Percentiles rank a stretch among this genome's conserved stretches.
These are phyloP conservation scores for Drosophila murphyi DNA, from an alignment of 1,140 invertebrate genomes.

Conservation along the genomic window DNA sequence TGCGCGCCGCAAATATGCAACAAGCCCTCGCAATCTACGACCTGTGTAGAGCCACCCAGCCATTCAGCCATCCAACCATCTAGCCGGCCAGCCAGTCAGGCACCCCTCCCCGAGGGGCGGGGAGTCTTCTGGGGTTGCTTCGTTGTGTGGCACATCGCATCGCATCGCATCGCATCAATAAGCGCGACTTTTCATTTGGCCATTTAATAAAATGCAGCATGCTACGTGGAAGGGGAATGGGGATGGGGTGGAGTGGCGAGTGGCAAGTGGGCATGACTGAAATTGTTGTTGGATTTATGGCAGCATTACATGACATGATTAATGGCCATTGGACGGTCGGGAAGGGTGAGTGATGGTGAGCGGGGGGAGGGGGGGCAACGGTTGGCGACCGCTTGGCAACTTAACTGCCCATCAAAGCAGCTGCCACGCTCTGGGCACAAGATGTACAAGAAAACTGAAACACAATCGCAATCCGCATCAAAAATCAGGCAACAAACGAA, in stretches of 20 bases:
- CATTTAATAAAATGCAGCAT: conserved; percentile 80
- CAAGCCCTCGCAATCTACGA: conserved; percentile 14
- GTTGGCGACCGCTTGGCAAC: conserved; percentile 12
- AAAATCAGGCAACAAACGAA: neutral
- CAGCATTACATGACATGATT: conserved; percentile 82
- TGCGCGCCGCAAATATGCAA: conserved; percentile 80
- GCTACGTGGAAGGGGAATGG: conserved; percentile 4
- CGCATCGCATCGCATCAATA: conserved; percentile 56
- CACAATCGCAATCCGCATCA: neutral
- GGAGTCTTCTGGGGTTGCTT: conserved; percentile 10
- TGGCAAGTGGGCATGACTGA: neutral
- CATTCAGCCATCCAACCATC: neutral
- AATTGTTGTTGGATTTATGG: conserved; percentile 82
- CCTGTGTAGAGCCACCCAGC: neutral
- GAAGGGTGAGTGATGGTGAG: neutral
- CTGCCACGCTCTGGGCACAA: conserved; percentile 22
- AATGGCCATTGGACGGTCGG: conserved; percentile 45
- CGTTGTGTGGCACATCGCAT: conserved; percentile 15
- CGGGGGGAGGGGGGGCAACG: no score
- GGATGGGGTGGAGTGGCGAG: neutral
- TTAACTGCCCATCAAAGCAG: conserved; percentile 53
- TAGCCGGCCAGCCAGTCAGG: neutral
- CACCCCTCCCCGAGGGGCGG: neutral
- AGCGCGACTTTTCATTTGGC: conserved; percentile 81
- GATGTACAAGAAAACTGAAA: neutral